Evolutionary conservation across 1,140 invertebrate species (phyloP).

Genomic region (Frieseomelitta varia): DNA sequence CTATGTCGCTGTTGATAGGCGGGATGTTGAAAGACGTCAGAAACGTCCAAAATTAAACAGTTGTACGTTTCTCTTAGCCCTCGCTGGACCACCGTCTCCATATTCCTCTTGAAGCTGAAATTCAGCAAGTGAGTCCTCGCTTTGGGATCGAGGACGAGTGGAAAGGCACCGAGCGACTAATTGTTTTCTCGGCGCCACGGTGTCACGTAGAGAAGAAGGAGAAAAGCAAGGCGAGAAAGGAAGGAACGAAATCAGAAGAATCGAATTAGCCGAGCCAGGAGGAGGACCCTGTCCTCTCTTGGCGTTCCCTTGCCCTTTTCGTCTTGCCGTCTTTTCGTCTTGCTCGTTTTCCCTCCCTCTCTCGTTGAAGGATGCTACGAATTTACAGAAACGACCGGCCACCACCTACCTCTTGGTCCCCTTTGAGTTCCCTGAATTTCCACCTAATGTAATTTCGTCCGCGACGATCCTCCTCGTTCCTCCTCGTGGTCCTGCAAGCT

Average conservation of each 20-base stretch:
- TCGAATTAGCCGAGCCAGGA: conserved; percentile 41
- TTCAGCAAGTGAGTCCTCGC: neutral
- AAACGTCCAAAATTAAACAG: too few species aligned
- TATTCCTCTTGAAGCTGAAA: neutral
- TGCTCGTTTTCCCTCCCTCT: neutral
- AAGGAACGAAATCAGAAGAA: conserved; percentile 18
- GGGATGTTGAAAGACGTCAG: neutral
- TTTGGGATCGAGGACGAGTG: neutral
- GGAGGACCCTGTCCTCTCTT: too few species aligned
- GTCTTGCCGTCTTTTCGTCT: neutral
- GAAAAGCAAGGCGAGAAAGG: neutral
- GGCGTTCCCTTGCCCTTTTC: neutral
- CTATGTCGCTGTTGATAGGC: too few species aligned
- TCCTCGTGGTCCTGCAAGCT: neutral
- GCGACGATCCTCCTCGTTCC: neutral
- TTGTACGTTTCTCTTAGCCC: too few species aligned
- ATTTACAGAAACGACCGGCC: neutral
- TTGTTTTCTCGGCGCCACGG: conserved; percentile 23
- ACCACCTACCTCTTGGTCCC: neutral
- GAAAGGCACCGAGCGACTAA: conserved; percentile 29
- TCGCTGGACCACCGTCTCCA: too few species aligned
- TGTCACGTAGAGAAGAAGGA: neutral
- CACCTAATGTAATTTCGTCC: conserved; percentile 12
- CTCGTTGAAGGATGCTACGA: neutral
- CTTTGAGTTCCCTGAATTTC: conserved; percentile 18